Base-by-base conservation (phyloP, 2,113 vertebrate genomes). In the Serinus canaria region DNA sequence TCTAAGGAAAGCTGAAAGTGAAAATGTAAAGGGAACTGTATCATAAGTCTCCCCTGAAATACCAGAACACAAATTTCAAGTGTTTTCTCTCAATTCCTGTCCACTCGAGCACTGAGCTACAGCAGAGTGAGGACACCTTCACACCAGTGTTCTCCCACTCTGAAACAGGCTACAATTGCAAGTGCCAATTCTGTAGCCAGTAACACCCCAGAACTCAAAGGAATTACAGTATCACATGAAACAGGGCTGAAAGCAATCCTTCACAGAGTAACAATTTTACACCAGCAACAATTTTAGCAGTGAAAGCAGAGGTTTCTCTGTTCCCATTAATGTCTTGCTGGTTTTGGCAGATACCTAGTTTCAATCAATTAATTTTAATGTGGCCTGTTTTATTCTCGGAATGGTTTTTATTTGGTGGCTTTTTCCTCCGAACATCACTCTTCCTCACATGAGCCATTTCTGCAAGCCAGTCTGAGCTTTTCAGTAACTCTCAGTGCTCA, bases 121-220 rank as follows among this genome's bases (percentile, higher is more conserved):
- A 68, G 41, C 30, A 46, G 27, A 60, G 0, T 33, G 23, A 58
- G 13, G 15, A 52, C 22, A 56, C 8, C 17, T 43, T 25, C 43
- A 9, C 0, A 13, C 7, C 25, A 50, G 21, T 0, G 5, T 7
- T 77, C 73, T 80, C 46, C 68, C 21, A 11, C 21, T 47, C n/a
- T 37, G 24, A 58, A 62, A 33, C 0, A 28, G 1, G 6, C 64
- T 70, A 43, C 62, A 67, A 56, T 1, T 41, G 4, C 30, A 56
- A 87, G 18, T 12, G 41, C 46, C 69, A 67, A n/a, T 28, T n/a
- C 46, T 37, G 47, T 28, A 64, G 27, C 44, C 37, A 39, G 21
- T 22, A 55, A 47, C 30, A 67, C 24, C 43, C 18, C 68, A n/a
- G 43, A 50, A 59, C 55, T 58, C 13, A 43, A 33, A 17, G 2